Conservation (phyloP, 2,888 invertebrate genomes). For the Harpagoxenus sublaevis region DNA sequence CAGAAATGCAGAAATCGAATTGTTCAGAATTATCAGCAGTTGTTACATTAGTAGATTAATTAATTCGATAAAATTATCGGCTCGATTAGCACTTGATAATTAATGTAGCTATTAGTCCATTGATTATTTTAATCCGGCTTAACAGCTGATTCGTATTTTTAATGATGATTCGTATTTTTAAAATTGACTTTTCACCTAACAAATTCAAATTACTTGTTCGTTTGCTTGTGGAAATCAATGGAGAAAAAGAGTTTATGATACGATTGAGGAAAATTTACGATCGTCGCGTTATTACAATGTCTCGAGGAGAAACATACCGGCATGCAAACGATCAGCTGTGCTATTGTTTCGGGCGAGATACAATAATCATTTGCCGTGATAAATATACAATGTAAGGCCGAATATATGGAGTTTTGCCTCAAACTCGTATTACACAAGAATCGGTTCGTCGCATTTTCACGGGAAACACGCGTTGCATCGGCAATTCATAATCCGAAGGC, state of each 20-base stretch:
- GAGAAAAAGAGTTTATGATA: background rate
- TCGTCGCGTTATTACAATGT: conserved; percentile 32
- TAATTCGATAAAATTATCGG: background rate
- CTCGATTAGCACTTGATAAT: background rate
- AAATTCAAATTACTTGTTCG: background rate
- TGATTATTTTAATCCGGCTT: background rate
- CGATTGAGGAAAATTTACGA: conserved; percentile 19
- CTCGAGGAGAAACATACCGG: background rate
- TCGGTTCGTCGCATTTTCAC: conserved; percentile 24
- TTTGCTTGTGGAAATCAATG: background rate
- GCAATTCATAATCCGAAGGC: conserved; percentile 10
- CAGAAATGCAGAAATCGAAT: conserved; percentile 4
- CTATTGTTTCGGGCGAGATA: conserved; percentile 18
- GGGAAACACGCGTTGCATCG: background rate
- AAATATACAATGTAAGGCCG: conserved; percentile 27
- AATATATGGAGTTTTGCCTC: conserved; percentile 26
- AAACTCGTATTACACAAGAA: conserved; percentile 40
- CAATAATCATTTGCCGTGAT: conserved; percentile 27
- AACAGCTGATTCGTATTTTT: background rate
- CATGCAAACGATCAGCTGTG: background rate
- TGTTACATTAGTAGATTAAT: background rate
- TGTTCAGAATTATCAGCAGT: background rate
- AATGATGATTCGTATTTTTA: background rate
- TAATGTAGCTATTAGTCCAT: background rate
- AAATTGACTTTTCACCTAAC: background rate